Conservation (phyloP, 2,797 vertebrate genomes). For the Semotilus atromaculatus region DNA sequence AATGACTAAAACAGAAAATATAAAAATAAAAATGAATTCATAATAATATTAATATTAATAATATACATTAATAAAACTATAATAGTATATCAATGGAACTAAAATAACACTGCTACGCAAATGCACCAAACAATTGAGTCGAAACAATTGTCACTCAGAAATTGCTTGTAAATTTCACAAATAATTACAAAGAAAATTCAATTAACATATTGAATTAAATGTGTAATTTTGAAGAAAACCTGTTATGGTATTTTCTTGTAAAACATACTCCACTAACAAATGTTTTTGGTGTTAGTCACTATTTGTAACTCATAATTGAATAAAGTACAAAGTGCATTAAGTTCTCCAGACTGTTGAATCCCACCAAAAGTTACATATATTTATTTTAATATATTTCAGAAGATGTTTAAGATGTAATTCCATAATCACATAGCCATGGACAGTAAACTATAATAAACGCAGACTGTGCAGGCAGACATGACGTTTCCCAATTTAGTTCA, state of each 20-base stretch:
- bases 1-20: too few species aligned
- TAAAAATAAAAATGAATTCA: neutral
- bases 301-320: neutral
- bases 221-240: neutral
- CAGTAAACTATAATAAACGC: conserved; percentile 20
- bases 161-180: neutral
- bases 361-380: conserved; percentile 8
- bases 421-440: conserved; percentile 9
- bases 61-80: too few species aligned
- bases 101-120: neutral
- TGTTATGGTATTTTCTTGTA: neutral
- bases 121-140: neutral
- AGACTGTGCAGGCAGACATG: conserved; percentile 35
- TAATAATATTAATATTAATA: neutral
- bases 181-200: neutral
- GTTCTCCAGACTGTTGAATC: neutral
- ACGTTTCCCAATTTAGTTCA: conserved; percentile 39
- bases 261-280: neutral
- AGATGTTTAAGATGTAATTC: conserved; percentile 16
- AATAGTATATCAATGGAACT: too few species aligned
- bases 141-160: neutral
- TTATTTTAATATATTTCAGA: conserved; percentile 15
- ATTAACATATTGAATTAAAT: too few species aligned
- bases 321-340: neutral
- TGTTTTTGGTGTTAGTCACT: neutral